A percentile compares a stretch with the other conserved stretches of the same genome.
These are phyloP conservation scores for Calidris pygmaea DNA, from an alignment of 2,113 vertebrate genomes.

Conservation along the genomic window DNA sequence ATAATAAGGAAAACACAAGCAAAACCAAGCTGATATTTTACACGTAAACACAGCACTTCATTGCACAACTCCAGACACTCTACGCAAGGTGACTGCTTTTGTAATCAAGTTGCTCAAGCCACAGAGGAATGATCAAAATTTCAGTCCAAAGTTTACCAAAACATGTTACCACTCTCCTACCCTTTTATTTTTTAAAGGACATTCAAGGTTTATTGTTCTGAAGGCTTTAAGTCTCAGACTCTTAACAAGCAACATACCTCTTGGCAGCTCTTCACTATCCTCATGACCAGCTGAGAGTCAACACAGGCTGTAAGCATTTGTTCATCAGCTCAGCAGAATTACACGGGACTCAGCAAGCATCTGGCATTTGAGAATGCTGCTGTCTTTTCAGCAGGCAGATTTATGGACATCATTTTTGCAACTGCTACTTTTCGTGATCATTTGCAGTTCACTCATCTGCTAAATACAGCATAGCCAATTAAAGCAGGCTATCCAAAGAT, in stretches of 20 bases:
- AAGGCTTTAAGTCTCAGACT: background rate
- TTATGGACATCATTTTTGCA: background rate
- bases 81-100: background rate
- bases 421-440: background rate
- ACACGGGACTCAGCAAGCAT: background rate
- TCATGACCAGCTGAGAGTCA: background rate
- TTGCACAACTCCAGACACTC: background rate
- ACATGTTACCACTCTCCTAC: background rate
- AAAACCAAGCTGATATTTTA: background rate
- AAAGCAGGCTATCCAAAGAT: background rate
- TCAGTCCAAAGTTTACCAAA: background rate
- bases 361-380: background rate
- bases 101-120: background rate
- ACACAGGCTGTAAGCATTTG: background rate
- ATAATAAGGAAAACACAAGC: background rate
- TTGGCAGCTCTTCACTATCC: background rate
- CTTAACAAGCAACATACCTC: background rate
- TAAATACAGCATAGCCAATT: background rate
- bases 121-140: conserved; percentile 5
- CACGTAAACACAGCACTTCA: background rate
- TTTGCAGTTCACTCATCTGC: background rate
- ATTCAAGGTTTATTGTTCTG: background rate
- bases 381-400: background rate
- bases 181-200: background rate
- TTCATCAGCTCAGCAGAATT: conserved; percentile 15